These are phyloP conservation scores for Bufo gargarizans DNA, from an alignment of 2,113 vertebrate genomes.

Conservation along the genomic window DNA sequence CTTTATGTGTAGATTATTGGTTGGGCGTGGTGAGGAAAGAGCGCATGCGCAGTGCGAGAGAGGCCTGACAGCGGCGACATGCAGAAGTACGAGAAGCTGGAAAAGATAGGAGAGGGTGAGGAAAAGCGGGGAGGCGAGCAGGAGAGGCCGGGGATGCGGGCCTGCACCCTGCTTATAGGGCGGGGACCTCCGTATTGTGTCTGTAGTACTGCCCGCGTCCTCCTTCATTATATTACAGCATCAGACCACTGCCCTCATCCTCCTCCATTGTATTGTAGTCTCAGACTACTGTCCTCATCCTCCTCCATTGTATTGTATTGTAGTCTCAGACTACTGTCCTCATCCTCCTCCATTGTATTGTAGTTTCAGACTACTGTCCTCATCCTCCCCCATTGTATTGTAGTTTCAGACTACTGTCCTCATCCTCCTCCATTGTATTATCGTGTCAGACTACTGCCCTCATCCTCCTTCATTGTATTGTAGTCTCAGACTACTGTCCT, in stretches of 20 bases:
- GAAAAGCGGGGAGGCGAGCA: not conserved
- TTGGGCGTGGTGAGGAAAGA: not conserved
- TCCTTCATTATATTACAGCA: not conserved
- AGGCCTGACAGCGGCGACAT: slow-evolving; percentile 65
- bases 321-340: not conserved
- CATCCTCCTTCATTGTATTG: not conserved
- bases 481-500: no score
- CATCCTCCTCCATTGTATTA: not conserved
- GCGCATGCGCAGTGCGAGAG: slow-evolving; percentile 25
- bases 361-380: not conserved
- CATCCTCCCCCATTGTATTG: not conserved
- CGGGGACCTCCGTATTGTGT: not conserved
- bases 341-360: not conserved
- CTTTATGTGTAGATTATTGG: not conserved
- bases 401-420: not conserved
- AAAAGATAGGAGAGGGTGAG: slow-evolving; percentile 95
- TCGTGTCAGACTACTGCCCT: not conserved
- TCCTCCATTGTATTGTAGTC: not conserved
- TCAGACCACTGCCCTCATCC: not conserved
- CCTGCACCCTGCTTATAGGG: not conserved
- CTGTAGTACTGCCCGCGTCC: not conserved
- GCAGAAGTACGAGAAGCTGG: slow-evolving; percentile 98
- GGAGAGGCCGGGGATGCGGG: slow-evolving; percentile 7
- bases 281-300: not conserved
- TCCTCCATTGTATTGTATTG: not conserved